A percentile compares a stretch with the other conserved stretches of the same genome.
Evolutionary conservation across 2,113 vertebrate species (phyloP).

Genomic region (Myotis davidii): DNA sequence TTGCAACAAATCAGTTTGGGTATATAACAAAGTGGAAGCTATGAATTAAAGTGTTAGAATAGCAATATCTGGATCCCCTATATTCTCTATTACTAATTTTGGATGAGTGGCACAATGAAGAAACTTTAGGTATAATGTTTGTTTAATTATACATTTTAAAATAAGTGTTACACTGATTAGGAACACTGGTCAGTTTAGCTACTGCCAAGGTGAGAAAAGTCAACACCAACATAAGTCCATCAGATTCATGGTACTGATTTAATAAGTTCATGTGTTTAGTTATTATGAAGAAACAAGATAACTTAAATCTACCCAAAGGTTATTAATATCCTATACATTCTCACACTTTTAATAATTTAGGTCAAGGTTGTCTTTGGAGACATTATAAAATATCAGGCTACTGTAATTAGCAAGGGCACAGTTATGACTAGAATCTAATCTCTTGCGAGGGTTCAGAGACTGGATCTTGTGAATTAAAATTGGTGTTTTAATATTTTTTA

Average conservation of each 20-base stretch:
- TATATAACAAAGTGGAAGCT: background rate
- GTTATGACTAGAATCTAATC: background rate
- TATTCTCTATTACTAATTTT: background rate
- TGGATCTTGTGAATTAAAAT: background rate
- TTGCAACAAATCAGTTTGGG: background rate
- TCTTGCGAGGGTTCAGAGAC: background rate
- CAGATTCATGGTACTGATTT: background rate
- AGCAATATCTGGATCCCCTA: background rate
- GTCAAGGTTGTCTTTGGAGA: background rate
- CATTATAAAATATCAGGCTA: background rate
- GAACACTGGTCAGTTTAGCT: background rate
- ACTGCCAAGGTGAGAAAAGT: background rate
- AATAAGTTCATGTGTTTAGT: background rate
- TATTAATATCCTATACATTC: background rate
- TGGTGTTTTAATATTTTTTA: background rate
- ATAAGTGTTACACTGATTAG: background rate
- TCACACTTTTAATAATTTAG: background rate
- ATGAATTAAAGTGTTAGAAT: background rate
- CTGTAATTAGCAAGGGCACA: background rate
- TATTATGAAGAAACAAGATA: background rate
- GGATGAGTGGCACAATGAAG: background rate
- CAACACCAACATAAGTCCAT: background rate
- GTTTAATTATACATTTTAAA: background rate
- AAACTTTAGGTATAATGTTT: background rate
- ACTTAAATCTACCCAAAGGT: background rate